phyloP scores from a whole-genome alignment of 2,888 invertebrate genomes.

The Lepidonotus clava region DNA sequence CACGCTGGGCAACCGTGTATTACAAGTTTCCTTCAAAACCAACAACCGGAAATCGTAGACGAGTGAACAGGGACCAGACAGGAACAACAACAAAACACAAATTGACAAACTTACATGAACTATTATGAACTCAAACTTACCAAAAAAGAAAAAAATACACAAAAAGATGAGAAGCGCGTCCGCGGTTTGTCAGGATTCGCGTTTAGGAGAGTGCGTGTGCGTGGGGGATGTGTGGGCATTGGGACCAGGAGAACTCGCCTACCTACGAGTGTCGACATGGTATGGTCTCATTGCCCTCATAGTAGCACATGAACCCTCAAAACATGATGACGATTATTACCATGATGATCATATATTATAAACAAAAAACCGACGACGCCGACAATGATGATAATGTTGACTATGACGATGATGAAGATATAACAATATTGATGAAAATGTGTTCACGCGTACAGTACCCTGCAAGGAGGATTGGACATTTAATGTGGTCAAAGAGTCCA shows the following conservation, averaged over 20 bases:
- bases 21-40: slow-evolving; percentile 98
- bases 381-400: neutral
- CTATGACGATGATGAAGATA: slow-evolving; percentile 35
- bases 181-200: slow-evolving; percentile 13
- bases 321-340: slow-evolving; percentile 43
- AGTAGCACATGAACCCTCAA: slow-evolving; percentile 19
- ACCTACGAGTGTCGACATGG: neutral
- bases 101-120: too few species aligned
- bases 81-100: slow-evolving; percentile 43
- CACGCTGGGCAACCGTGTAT: slow-evolving; percentile 95
- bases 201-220: slow-evolving; percentile 22
- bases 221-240: slow-evolving; percentile 46
- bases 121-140: neutral
- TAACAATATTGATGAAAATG: slow-evolving; percentile 46
- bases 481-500: slow-evolving; percentile 56
- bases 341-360: neutral
- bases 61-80: slow-evolving; percentile 54
- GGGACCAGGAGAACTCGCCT: slow-evolving; percentile 9
- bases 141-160: neutral
- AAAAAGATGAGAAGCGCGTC: neutral
- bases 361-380: too few species aligned
- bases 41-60: slow-evolving; percentile 83
- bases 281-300: slow-evolving; percentile 50
- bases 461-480: slow-evolving; percentile 51
- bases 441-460: slow-evolving; percentile 50